Base-by-base conservation (phyloP, 2,113 vertebrate species). In the Gadus macrocephalus region DNA sequence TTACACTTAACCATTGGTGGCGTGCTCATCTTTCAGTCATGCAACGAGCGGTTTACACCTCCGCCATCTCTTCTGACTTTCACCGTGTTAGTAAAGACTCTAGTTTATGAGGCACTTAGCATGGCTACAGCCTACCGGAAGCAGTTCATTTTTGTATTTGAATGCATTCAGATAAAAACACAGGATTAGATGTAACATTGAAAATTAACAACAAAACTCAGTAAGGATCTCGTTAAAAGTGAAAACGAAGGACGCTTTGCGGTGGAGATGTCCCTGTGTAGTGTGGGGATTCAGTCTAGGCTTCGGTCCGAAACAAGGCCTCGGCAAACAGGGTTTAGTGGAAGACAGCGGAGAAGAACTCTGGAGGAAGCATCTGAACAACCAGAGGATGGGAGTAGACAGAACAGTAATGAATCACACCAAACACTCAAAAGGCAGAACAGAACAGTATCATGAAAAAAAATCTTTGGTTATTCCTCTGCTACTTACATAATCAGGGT, bases 51-150 rank as follows among this genome's bases (percentile, higher is more conserved):
- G 66, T 72, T 72, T 74, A 71, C 80, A 85, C 70, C 61, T 31
- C 15, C 65, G 77, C 22, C 69, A 69, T n/a, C 75, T 42, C 73
- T 62, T 61, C 69, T 70, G 68, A 62, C 73, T 15, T 20, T 16
- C 71, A 28, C 53, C 78, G 73, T 72, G 74, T 78, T 75, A 20
- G 42, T 4, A 62, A 27, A 61, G 78, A 49, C 7, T 49, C 42
- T 71, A 75, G 70, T 77, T 78, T 77, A 49, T 79, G 81, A 87
- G 89, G 85, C 86, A 84, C 83, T 86, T 87, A 76, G 83, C 81
- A 76, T 31, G 66, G 31, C 66, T 62, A 77, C 74, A 77, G 75
- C 58, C 76, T 77, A 22, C 65, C 65, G 16, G 64, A 65, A 38
- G 19, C 15, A 55, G 58, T 77, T 58, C n/a, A 17, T 58, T 58